These are phyloP conservation scores for Clivina fossor DNA, from an alignment of 2,888 invertebrate species.

Conservation along the genomic window DNA sequence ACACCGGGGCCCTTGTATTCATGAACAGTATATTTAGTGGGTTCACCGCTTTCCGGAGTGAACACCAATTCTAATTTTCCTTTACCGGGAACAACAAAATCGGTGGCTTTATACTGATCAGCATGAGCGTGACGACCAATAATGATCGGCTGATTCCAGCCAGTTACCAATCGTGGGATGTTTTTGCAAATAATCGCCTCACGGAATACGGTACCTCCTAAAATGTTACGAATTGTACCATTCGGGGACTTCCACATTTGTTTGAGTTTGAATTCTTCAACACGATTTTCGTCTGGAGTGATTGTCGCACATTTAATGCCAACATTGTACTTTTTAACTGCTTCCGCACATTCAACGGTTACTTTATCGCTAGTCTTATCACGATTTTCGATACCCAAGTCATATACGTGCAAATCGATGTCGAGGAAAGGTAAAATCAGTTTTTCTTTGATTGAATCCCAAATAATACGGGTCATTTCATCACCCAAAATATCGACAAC, in stretches of 20 bases:
- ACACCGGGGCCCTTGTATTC: constrained; percentile 88
- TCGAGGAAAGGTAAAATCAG: constrained; percentile 95
- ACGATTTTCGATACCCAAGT: constrained; percentile 92
- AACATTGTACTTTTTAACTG: constrained; percentile 95
- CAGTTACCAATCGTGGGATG: constrained; percentile 91
- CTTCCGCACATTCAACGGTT: constrained; percentile 95
- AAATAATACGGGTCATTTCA: constrained; percentile 97
- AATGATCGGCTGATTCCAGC: constrained; percentile 96
- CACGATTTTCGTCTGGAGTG: constrained; percentile 95
- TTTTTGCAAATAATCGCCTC: constrained; percentile 89
- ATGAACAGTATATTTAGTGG: constrained; percentile 75
- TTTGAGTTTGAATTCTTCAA: constrained; percentile 85
- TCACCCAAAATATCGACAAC: constrained; percentile 93
- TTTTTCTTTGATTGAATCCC: constrained; percentile 97
- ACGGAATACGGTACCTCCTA: constrained; percentile 79
- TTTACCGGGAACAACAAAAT: constrained; percentile 89
- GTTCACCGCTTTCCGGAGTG: constrained; percentile 65
- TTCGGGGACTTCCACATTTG: constrained; percentile 92
- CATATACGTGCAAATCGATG: constrained; percentile 90
- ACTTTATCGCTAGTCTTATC: constrained; percentile 94
- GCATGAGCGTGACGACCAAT: constrained; percentile 99
- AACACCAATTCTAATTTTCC: constrained; percentile 87
- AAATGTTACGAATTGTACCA: constrained; percentile 84
- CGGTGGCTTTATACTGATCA: constrained; percentile 96
- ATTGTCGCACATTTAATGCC: constrained; percentile 99